A percentile compares a stretch with the other conserved stretches of the same genome.
Conservation (phyloP, 2,113 vertebrate species). For the Tragelaphus strepsiceros region DNA sequence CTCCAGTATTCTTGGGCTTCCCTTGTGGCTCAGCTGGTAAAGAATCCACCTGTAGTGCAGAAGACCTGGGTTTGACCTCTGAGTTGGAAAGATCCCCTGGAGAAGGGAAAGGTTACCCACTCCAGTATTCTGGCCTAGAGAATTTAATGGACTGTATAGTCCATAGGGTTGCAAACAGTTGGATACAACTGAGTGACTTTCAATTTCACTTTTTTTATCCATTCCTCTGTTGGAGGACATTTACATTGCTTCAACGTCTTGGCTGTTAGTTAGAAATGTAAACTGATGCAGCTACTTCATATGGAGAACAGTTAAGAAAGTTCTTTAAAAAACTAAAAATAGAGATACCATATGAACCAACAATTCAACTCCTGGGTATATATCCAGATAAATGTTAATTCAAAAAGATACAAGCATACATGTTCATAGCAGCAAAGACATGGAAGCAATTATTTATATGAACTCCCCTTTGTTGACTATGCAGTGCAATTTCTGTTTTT, state of each 20-base stretch:
- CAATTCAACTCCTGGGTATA: neutral
- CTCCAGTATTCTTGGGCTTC: neutral
- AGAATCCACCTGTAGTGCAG: rapidly evolving
- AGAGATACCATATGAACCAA: neutral
- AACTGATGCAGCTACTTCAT: neutral
- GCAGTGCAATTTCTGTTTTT: neutral
- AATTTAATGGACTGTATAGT: neutral
- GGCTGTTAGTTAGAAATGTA: neutral
- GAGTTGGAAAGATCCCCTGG: neutral
- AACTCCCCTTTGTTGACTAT: neutral
- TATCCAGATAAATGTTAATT: neutral
- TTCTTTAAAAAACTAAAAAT: neutral
- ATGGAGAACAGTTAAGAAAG: neutral
- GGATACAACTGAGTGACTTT: neutral
- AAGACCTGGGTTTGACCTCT: neutral
- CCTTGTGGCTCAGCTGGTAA: neutral
- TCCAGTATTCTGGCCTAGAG: neutral
- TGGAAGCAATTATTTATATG: neutral
- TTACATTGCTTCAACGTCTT: neutral
- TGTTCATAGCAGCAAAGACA: neutral
- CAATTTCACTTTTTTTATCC: neutral
- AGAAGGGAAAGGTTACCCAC: neutral
- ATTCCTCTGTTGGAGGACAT: neutral
- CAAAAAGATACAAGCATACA: neutral
- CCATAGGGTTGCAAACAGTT: neutral